Percentiles rank a stretch among this genome's conserved stretches.
phyloP scores from a whole-genome alignment of 2,888 invertebrate genomes.

The Geophilus truncorum region DNA sequence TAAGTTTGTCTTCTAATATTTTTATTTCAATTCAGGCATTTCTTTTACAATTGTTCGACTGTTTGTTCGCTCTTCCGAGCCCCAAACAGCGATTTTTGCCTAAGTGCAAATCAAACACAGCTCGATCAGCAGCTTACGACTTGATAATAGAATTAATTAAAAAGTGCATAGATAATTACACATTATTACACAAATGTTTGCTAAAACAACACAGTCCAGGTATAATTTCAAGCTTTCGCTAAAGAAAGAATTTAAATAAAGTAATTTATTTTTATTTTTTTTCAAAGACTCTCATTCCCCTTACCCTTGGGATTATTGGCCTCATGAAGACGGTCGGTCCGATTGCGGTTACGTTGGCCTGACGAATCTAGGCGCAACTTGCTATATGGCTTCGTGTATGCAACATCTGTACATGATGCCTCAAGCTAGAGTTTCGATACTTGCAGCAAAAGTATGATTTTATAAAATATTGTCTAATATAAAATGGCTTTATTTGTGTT shows the following conservation, averaged over 20 bases:
- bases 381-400: constrained; percentile 97
- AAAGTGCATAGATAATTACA: constrained; percentile 78
- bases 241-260: too few relatives aligned
- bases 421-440: constrained; percentile 76
- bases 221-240: constrained; percentile 45
- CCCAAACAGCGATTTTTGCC: constrained; percentile 78
- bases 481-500: neutral
- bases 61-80: constrained; percentile 83
- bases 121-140: constrained; percentile 86
- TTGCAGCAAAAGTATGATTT: constrained; percentile 60
- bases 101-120: constrained; percentile 83
- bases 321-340: constrained; percentile 87
- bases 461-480: neutral
- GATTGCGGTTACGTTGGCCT: constrained; percentile 92
- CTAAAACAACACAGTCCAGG: constrained; percentile 79
- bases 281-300: constrained; percentile 66
- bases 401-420: constrained; percentile 98
- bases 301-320: constrained; percentile 98
- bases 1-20: neutral
- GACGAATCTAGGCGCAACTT: constrained; percentile 91
- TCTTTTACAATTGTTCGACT: constrained; percentile 66
- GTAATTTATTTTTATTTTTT: neutral
- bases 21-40: constrained; percentile 45
- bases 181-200: constrained; percentile 72
- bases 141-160: constrained; percentile 80